These are phyloP conservation scores for Haemorhous mexicanus DNA, from an alignment of 2,113 vertebrate species.

Conservation along the genomic window DNA sequence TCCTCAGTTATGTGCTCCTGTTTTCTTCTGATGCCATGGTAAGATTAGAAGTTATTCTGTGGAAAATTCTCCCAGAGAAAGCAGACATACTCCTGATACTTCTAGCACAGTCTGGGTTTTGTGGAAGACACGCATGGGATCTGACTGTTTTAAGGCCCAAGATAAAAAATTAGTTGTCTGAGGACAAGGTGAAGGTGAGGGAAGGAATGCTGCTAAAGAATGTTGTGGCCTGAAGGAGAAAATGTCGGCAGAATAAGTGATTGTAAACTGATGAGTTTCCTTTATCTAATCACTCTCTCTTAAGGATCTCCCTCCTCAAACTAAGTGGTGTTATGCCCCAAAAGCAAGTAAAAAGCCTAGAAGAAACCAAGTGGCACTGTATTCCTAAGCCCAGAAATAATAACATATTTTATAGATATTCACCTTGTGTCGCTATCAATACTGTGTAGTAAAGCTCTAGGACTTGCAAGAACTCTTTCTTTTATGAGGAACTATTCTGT, in stretches of 20 bases:
- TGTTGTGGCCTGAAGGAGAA: neutral
- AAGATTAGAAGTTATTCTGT: neutral
- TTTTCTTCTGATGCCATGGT: neutral
- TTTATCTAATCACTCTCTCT: neutral
- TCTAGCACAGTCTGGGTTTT: neutral
- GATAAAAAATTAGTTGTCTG: neutral
- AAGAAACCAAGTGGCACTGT: neutral
- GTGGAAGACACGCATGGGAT: accelerated
- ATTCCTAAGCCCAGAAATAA: neutral
- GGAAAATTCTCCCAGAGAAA: neutral
- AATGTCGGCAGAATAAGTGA: neutral
- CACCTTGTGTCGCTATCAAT: neutral
- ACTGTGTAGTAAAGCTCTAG: neutral
- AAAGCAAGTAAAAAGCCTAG: neutral
- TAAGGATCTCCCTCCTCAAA: neutral
- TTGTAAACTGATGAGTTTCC: neutral
- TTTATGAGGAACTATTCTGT: neutral
- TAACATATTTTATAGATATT: neutral
- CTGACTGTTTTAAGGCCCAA: neutral
- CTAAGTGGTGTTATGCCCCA: neutral
- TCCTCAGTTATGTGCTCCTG: neutral
- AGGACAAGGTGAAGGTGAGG: neutral
- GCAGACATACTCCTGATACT: neutral
- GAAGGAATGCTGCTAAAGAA: neutral
- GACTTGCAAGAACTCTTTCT: neutral